Evolutionary conservation across 2,113 vertebrate species (phyloP), one percentile per base, ranked within the genome.

Genomic region (Pseudorasbora parva): DNA sequence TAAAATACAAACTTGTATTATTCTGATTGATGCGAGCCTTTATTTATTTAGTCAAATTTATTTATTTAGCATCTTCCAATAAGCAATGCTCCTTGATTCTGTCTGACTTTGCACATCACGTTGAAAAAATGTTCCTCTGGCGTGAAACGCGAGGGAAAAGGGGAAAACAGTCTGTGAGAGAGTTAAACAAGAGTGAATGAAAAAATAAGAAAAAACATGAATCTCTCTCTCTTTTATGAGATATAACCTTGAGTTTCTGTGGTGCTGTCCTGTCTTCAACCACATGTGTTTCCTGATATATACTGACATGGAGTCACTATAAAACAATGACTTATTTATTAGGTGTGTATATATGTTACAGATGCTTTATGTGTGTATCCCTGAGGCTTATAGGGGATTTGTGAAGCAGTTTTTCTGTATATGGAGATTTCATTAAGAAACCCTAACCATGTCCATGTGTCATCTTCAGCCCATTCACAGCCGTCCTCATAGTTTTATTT

Each of bases 71-170:
- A 5, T 19, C 59, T 11, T 30, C 77, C 41, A 30, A 64, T 79
- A 62, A 47, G 77, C 41, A 64, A 64, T 79, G 57, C 77, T 79
- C 57, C 59, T 47, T 79, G 77, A 64, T 62, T 78, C n/a, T 6
- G 33, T 41, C 74, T 57, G 75, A 41, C 56, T 41, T 45, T 78
- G 56, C 41, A 47, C 57, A 79, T 79, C n/a, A 11, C 33, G 21
- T 62, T 78, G 37, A 79, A 64, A n/a, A 49, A 64, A 64, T 62
- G n/a, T 43, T 78, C 14, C 37, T 41, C 12, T 30, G 57, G 23
- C 23, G n/a, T 41, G 62, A 19, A 49, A 51, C 51, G 27, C 47
- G 4, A 41, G 25, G 49, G 9, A 17, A 30, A 76, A 14, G 27
- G 5, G 30, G 2, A 11, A 30, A 25, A 25, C 56, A 8, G 21